Conservation (phyloP, 2,113 vertebrate genomes). For the Takifugu bimaculatus region DNA sequence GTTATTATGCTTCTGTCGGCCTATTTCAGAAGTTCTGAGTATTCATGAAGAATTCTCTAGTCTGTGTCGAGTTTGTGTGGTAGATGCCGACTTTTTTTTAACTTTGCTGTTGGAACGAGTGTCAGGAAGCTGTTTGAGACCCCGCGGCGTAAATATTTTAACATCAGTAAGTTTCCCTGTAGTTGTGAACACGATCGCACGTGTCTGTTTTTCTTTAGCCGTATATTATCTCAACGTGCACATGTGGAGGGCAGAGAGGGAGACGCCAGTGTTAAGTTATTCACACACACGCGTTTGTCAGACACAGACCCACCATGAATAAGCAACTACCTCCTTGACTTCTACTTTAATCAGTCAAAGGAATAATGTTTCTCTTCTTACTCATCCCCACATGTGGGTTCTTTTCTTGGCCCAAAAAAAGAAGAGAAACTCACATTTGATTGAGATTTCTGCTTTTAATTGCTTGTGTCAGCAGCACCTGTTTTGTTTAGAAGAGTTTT, state of each 20-base stretch:
- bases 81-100: slow-evolving; percentile 20
- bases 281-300: slow-evolving; percentile 1
- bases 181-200: slow-evolving; percentile 50
- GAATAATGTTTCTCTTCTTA: background rate
- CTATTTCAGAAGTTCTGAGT: no score
- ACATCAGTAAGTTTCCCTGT: slow-evolving; percentile 58
- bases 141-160: slow-evolving; percentile 67
- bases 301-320: slow-evolving; percentile 6
- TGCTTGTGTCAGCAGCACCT: background rate
- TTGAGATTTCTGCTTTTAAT: slow-evolving; percentile 2
- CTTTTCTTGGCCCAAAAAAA: background rate
- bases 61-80: slow-evolving; percentile 37
- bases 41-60: slow-evolving; percentile 1
- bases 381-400: background rate
- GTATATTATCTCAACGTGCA: slow-evolving; percentile 55
- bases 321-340: slow-evolving; percentile 17
- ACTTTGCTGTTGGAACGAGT: slow-evolving; percentile 32
- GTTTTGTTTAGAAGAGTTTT: background rate
- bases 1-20: no score
- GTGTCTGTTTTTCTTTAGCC: slow-evolving; percentile 63
- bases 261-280: slow-evolving; percentile 30
- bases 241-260: slow-evolving; percentile 19
- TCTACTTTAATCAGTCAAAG: slow-evolving; percentile 20
- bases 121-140: slow-evolving; percentile 47
- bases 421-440: slow-evolving; percentile 7